Conservation (phyloP, 2,113 vertebrate genomes). For the Lepus europaeus region DNA sequence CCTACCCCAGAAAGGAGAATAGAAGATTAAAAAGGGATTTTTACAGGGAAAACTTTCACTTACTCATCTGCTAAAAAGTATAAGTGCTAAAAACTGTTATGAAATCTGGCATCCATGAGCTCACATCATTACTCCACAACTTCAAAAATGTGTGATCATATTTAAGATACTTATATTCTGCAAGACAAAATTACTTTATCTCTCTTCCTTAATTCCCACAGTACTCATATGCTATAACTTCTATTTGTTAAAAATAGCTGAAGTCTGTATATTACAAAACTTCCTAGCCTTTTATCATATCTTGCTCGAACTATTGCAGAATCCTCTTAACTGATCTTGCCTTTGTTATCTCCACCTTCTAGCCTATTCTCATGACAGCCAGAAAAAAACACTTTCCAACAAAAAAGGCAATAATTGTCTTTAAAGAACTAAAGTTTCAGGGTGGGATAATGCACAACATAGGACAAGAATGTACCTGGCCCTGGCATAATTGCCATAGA, state of each 20-base stretch:
- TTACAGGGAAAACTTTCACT: background rate
- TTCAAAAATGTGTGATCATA: background rate
- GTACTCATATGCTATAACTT: background rate
- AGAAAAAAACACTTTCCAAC: background rate
- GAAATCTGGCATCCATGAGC: background rate
- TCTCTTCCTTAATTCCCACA: background rate
- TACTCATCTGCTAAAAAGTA: background rate
- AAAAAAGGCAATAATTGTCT: background rate
- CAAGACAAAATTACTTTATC: background rate
- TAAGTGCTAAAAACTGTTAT: background rate
- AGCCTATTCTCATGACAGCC: background rate
- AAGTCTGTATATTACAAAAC: background rate
- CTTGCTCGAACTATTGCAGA: background rate
- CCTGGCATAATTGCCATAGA: background rate
- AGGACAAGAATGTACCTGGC: background rate
- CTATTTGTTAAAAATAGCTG: background rate
- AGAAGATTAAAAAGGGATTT: background rate
- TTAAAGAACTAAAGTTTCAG: background rate
- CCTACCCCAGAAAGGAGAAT: background rate
- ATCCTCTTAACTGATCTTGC: background rate
- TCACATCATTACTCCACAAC: background rate
- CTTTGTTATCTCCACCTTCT: background rate
- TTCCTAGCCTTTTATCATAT: background rate
- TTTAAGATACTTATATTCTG: background rate
- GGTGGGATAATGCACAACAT: background rate